Evolutionary conservation across 2,113 vertebrate species (phyloP).

Genomic region (Python bivittatus): DNA sequence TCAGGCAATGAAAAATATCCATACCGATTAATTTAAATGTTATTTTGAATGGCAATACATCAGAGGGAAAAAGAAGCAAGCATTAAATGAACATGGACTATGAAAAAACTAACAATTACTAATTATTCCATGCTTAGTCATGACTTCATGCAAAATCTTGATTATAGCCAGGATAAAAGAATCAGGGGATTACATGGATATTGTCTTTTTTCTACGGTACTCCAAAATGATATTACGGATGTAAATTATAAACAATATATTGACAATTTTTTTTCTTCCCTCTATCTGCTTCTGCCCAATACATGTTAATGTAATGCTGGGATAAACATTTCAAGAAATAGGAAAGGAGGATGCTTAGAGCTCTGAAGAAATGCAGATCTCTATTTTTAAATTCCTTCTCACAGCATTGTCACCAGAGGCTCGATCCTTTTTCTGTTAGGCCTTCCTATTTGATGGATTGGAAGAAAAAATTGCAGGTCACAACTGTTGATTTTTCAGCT

Average conservation of each 20-base stretch:
- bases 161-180: constrained; percentile 49
- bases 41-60: constrained; percentile 33
- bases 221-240: constrained; percentile 24
- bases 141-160: constrained; percentile 8
- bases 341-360: background rate
- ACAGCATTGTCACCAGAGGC: background rate
- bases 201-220: constrained; percentile 20
- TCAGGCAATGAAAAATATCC: constrained; percentile 33
- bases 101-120: constrained; percentile 54
- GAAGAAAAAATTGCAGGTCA: background rate
- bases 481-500: background rate
- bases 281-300: background rate
- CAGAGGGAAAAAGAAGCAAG: constrained; percentile 30
- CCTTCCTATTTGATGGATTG: background rate
- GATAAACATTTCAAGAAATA: background rate
- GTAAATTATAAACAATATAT: constrained; percentile 23
- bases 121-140: constrained; percentile 56
- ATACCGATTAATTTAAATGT: constrained; percentile 34
- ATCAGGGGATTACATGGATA: constrained; percentile 40
- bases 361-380: background rate
- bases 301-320: background rate
- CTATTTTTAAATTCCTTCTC: background rate
- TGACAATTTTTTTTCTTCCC: constrained; percentile 16
- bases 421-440: background rate
- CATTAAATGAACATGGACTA: constrained; percentile 54